These are phyloP conservation scores for Phalacrocorax aristotelis DNA, from an alignment of 2,113 vertebrate genomes.

Conservation along the genomic window DNA sequence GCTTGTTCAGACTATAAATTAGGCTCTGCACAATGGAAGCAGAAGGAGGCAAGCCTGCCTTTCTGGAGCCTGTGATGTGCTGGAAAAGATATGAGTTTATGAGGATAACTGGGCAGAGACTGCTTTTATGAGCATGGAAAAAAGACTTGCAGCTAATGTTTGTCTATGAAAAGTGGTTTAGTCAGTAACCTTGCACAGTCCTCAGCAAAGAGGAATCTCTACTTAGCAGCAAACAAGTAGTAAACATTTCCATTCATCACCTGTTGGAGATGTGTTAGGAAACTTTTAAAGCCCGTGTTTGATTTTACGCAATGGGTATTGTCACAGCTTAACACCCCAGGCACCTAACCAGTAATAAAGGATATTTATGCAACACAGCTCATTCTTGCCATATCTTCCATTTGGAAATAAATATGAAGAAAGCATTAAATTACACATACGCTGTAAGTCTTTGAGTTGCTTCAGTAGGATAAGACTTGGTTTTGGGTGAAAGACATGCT, in stretches of 20 bases:
- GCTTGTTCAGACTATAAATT: conserved; percentile 75
- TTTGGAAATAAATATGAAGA: neutral
- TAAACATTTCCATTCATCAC: neutral
- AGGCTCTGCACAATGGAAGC: conserved; percentile 56
- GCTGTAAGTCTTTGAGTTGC: neutral
- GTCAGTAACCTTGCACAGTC: neutral
- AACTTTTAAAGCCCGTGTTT: neutral
- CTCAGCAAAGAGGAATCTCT: neutral
- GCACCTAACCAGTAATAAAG: neutral
- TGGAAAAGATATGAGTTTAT: conserved; percentile 32
- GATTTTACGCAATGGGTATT: neutral
- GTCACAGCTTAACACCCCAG: neutral
- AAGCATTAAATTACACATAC: neutral
- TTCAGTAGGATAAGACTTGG: neutral
- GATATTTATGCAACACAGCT: neutral
- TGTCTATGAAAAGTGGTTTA: conserved; percentile 16
- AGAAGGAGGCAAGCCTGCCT: conserved; percentile 64
- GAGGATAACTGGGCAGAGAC: conserved; percentile 47
- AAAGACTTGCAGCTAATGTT: conserved; percentile 14
- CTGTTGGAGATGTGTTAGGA: neutral
- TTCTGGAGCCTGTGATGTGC: conserved; percentile 43
- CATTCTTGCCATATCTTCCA: neutral
- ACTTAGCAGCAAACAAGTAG: conserved; percentile 39
- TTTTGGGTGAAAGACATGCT: neutral
- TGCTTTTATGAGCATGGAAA: neutral